phyloP scores from a whole-genome alignment of 1,140 invertebrate species.

The Scaptomyza montana region DNA sequence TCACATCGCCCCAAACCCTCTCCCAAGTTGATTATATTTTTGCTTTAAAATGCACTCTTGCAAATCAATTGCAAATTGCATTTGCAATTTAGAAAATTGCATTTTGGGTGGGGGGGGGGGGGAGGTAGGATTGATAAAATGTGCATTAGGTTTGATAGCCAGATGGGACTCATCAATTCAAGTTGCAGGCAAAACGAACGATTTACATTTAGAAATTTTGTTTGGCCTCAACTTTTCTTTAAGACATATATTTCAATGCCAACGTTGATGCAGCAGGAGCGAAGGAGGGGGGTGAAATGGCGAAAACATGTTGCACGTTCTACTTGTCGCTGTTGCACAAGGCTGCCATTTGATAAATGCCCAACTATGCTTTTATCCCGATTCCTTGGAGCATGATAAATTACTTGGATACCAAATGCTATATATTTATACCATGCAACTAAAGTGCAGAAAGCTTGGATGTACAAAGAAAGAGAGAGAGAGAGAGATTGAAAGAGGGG shows the following conservation, averaged over 20 bases:
- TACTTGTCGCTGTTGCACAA: constrained; percentile 46
- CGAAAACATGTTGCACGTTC: constrained; percentile 32
- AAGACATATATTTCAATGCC: constrained; percentile 18
- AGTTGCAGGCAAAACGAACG: constrained; percentile 32
- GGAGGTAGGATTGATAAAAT: constrained; percentile 4
- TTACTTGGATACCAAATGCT: constrained; percentile 49
- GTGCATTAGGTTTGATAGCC: constrained; percentile 36
- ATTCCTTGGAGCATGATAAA: constrained; percentile 67
- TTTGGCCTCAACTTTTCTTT: constrained; percentile 24
- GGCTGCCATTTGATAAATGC: constrained; percentile 65
- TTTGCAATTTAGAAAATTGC: constrained; percentile 78
- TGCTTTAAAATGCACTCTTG: constrained; percentile 27
- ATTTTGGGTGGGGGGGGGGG: constrained; percentile 46
- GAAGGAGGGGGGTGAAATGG: background rate
- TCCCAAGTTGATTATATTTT: constrained; percentile 17
- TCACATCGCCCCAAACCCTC: background rate
- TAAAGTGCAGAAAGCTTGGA: background rate
- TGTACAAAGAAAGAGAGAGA: background rate
- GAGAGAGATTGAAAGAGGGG: constrained; percentile 7
- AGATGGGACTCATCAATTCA: constrained; percentile 49
- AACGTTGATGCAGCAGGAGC: no score
- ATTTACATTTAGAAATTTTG: constrained; percentile 72
- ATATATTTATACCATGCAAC: constrained; percentile 8
- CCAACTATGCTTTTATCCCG: constrained; percentile 24
- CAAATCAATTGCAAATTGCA: constrained; percentile 70